These are phyloP conservation scores for Melikaiella ostensackeni DNA, from an alignment of 2,888 invertebrate species.

Conservation along the genomic window DNA sequence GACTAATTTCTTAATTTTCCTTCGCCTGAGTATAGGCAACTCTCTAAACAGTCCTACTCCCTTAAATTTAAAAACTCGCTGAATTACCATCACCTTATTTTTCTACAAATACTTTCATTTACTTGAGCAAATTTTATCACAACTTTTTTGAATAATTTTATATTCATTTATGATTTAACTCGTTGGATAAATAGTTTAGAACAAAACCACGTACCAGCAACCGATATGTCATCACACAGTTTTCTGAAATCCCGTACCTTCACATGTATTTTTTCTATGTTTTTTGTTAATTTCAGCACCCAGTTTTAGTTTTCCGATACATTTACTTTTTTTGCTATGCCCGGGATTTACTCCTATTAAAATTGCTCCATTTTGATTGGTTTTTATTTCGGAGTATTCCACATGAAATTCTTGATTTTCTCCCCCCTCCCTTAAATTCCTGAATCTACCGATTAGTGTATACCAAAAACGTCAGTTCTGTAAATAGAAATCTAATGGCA, in stretches of 20 bases:
- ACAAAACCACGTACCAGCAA: neutral
- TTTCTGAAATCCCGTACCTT: neutral
- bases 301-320: neutral
- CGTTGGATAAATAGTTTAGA: neutral
- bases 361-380: neutral
- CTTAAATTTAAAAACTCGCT: neutral
- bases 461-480: conserved; percentile 67
- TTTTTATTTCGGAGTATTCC: conserved; percentile 30
- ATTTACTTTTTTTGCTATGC: neutral
- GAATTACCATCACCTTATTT: neutral
- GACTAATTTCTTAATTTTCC: too few species aligned
- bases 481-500: conserved; percentile 66
- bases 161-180: neutral
- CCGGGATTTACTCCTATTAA: neutral
- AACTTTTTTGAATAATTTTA: neutral
- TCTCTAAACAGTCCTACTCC: neutral
- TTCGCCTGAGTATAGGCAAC: too few species aligned
- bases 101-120: neutral
- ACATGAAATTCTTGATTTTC: neutral
- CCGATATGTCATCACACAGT: neutral
- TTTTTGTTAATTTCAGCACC: neutral
- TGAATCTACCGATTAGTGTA: conserved; percentile 22
- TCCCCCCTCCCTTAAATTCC: neutral
- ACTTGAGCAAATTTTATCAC: neutral
- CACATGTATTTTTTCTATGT: neutral